Conservation (phyloP, 2,888 invertebrate species). For the Nasonia oneida region DNA sequence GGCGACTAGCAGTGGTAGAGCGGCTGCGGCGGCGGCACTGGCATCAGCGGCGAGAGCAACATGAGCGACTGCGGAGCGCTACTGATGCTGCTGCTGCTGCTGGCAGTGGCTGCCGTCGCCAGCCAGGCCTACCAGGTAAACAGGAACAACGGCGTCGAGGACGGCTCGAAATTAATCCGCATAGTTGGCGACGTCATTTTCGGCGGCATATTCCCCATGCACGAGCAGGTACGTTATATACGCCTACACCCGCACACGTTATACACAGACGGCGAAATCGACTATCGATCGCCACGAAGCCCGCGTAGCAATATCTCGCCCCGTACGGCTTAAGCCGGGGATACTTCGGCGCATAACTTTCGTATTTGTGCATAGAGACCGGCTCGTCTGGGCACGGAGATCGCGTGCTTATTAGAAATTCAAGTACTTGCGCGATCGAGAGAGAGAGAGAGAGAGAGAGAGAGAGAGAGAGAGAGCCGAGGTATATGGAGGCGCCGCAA, state of each 20-base stretch:
- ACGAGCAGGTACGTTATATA: slow-evolving; percentile 80
- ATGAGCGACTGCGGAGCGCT: neutral
- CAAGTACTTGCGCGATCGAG: slow-evolving; percentile 24
- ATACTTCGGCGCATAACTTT: slow-evolving; percentile 14
- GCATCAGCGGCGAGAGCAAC: neutral
- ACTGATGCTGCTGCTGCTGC: slow-evolving; percentile 36
- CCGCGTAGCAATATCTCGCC: neutral
- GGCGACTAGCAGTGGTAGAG: neutral
- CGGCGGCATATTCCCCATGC: slow-evolving; percentile 86
- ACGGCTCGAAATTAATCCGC: slow-evolving; percentile 78
- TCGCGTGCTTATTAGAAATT: slow-evolving; percentile 46
- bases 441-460: too few relatives aligned
- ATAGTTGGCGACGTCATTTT: slow-evolving; percentile 84
- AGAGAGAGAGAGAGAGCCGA: too few relatives aligned
- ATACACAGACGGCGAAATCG: slow-evolving; percentile 21
- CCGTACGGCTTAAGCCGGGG: neutral
- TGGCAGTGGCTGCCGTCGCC: slow-evolving; percentile 40
- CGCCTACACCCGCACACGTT: slow-evolving; percentile 9
- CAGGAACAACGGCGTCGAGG: slow-evolving; percentile 73
- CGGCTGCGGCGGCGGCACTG: neutral
- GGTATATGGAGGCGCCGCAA: neutral
- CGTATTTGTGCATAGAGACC: neutral
- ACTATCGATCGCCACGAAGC: slow-evolving; percentile 27
- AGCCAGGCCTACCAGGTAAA: slow-evolving; percentile 68
- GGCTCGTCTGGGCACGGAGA: neutral